Percentiles rank a stretch among this genome's conserved stretches.
These are phyloP conservation scores for Phymorhynchus buccinoides DNA, from an alignment of 1,140 invertebrate species.

Conservation along the genomic window DNA sequence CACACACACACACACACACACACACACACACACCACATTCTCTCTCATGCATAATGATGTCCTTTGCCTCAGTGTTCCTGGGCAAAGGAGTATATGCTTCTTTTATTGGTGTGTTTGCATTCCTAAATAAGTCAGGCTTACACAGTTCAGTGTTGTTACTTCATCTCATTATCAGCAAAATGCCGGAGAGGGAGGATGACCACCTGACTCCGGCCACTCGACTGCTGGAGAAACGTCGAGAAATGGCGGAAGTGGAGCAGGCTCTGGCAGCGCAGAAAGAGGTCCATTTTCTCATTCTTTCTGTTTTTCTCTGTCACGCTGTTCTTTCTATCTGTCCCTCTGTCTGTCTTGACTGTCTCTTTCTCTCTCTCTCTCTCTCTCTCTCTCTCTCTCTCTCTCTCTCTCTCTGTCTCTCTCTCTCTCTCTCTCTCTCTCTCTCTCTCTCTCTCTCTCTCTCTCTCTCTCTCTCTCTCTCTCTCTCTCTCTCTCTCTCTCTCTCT, in stretches of 20 bases:
- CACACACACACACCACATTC: neutral
- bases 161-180: too few relatives aligned
- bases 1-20: constrained; percentile 7
- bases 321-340: neutral
- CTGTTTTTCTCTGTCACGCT: too few relatives aligned
- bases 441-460: too few relatives aligned
- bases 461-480: too few relatives aligned
- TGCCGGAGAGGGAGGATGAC: constrained; percentile 74
- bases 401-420: too few relatives aligned
- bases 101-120: too few relatives aligned
- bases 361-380: neutral
- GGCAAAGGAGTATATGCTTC: too few relatives aligned
- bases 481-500: too few relatives aligned
- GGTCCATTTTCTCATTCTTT: constrained; percentile 46
- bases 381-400: neutral
- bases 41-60: neutral
- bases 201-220: constrained; percentile 74
- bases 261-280: constrained; percentile 73
- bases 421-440: too few relatives aligned
- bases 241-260: constrained; percentile 74
- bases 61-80: too few relatives aligned
- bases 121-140: too few relatives aligned
- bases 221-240: constrained; percentile 71
- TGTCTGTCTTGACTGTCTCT: neutral
- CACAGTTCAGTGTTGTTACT: too few relatives aligned